phyloP scores from a whole-genome alignment of 2,113 vertebrate genomes.

The Okapia johnstoni region DNA sequence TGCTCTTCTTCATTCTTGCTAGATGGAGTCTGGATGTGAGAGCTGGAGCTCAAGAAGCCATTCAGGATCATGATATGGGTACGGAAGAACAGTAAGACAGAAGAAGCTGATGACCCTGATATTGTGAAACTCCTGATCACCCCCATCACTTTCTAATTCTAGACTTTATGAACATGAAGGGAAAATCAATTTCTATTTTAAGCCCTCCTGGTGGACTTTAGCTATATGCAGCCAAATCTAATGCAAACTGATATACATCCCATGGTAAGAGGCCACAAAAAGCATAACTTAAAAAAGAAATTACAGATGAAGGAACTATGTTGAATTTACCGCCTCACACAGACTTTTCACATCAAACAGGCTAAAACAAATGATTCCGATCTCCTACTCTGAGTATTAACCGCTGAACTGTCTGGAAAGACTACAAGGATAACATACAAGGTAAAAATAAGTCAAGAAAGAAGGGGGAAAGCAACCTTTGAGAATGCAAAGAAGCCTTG shows the following conservation, averaged over 20 bases:
- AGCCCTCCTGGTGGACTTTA: background rate
- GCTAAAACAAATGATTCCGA: background rate
- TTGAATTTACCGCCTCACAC: background rate
- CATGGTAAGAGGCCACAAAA: background rate
- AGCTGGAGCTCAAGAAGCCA: background rate
- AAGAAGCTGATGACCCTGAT: background rate
- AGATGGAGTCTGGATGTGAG: background rate
- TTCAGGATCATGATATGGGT: background rate
- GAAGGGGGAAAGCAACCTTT: background rate
- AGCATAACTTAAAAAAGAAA: background rate
- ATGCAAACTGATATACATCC: background rate
- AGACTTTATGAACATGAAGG: background rate
- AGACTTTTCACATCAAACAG: background rate
- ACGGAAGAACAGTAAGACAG: background rate
- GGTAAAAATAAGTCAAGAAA: background rate
- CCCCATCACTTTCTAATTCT: background rate
- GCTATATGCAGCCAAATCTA: background rate
- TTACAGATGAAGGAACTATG: background rate
- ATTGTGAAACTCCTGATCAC: background rate
- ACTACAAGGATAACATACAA: background rate
- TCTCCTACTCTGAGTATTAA: background rate
- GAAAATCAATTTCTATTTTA: background rate
- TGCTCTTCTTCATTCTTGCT: background rate
- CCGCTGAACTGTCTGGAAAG: background rate
- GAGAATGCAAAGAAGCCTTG: background rate